phyloP scores from a whole-genome alignment of 2,888 invertebrate species.

The Hofmannophila pseudospretella region DNA sequence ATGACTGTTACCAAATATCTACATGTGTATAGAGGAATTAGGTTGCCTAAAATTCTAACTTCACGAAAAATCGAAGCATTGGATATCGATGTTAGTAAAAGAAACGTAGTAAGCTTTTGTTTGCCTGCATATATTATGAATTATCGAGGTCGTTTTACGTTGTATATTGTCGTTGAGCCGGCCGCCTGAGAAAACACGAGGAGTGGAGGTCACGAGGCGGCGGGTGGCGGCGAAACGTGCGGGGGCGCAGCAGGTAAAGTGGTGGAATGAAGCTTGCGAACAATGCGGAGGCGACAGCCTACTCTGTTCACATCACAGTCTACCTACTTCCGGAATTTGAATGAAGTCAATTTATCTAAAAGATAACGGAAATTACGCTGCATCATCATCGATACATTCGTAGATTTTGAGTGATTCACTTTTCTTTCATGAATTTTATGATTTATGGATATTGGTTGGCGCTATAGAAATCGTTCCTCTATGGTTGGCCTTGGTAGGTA shows the following conservation, averaged over 20 bases:
- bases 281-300: conserved; percentile 14
- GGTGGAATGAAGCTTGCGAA: conserved; percentile 12
- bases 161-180: conserved; percentile 22
- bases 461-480: too few species aligned
- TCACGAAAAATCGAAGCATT: too few species aligned
- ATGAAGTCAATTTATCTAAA: neutral
- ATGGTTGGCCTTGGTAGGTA: too few species aligned
- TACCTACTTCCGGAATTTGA: neutral
- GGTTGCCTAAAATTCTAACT: too few species aligned
- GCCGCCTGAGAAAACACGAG: conserved; percentile 34
- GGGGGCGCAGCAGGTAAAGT: conserved; percentile 27
- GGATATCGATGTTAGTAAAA: neutral
- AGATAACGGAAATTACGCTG: too few species aligned
- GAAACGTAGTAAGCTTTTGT: conserved; percentile 5
- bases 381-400: too few species aligned
- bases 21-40: too few species aligned
- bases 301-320: neutral
- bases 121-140: conserved; percentile 17
- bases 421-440: too few species aligned
- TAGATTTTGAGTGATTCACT: too few species aligned
- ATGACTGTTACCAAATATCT: too few species aligned
- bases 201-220: conserved; percentile 37
- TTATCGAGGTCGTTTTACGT: conserved; percentile 45
- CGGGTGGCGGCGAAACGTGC: conserved; percentile 19
- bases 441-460: too few species aligned